phyloP scores from a whole-genome alignment of 2,113 vertebrate species.

The cat (Felis catus) region DNA sequence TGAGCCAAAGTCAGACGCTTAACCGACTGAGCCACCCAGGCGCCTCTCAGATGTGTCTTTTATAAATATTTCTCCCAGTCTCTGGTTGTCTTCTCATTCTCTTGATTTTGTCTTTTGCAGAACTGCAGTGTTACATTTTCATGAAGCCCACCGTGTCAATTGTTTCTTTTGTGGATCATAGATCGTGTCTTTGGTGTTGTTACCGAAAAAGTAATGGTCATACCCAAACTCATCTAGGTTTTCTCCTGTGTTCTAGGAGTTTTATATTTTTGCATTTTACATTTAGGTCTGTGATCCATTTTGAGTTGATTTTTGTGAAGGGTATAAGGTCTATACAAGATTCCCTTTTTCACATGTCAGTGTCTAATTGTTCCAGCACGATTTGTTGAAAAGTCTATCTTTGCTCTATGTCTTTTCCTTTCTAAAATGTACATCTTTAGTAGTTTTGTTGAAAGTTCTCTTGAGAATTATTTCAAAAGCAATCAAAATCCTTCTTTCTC shows the following conservation, averaged over 20 bases:
- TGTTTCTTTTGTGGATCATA: background rate
- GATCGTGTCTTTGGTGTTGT: background rate
- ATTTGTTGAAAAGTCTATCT: background rate
- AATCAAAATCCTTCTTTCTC: background rate
- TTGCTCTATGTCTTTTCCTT: background rate
- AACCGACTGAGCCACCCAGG: too few species aligned
- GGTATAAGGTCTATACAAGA: background rate
- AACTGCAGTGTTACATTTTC: background rate
- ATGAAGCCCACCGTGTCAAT: background rate
- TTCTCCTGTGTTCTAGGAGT: background rate
- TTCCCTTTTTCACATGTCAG: background rate
- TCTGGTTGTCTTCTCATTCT: background rate
- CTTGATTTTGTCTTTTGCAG: background rate
- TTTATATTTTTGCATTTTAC: background rate
- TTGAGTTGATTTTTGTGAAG: background rate
- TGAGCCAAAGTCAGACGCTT: too few species aligned
- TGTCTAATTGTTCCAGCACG: background rate
- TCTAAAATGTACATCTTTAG: background rate
- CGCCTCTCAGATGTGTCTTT: background rate
- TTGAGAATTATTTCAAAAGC: constrained; percentile 42
- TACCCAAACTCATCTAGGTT: background rate
- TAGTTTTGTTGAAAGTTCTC: background rate
- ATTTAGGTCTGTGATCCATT: background rate
- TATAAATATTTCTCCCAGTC: background rate
- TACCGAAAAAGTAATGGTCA: background rate